Evolutionary conservation across 2,888 invertebrate genomes (phyloP).

Genomic region (Bhutanitis thaidina): DNA sequence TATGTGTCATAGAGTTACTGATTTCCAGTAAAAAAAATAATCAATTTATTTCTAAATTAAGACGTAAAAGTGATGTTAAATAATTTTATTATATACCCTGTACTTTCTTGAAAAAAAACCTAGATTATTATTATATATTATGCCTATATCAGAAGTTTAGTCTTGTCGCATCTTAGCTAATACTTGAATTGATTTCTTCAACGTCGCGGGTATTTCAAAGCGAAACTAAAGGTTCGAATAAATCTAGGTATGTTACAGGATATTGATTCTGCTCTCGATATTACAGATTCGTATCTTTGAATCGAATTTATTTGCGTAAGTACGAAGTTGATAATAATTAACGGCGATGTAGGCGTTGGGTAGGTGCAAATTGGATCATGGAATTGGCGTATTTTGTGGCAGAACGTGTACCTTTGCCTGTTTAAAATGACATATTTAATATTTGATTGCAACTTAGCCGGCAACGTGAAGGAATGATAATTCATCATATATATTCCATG

Average conservation of each 20-base stretch:
- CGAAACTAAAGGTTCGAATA: background rate
- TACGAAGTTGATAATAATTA: slow-evolving; percentile 30
- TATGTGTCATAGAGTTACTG: too few species aligned
- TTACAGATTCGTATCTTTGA: slow-evolving; percentile 26
- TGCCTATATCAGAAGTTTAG: too few species aligned
- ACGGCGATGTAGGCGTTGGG: slow-evolving; percentile 25
- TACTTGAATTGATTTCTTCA: background rate
- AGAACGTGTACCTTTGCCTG: slow-evolving; percentile 4
- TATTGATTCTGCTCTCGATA: slow-evolving; percentile 27
- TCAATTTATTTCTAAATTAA: too few species aligned
- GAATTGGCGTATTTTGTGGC: slow-evolving; percentile 12
- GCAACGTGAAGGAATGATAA: background rate
- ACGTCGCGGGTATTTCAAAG: background rate
- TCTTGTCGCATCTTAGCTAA: too few species aligned
- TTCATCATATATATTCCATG: too few species aligned
- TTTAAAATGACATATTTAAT: background rate
- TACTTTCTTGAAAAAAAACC: too few species aligned
- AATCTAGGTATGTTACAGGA: slow-evolving; percentile 20
- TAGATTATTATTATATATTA: too few species aligned
- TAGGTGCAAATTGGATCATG: slow-evolving; percentile 20
- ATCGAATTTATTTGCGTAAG: slow-evolving; percentile 26
- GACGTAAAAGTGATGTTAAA: too few species aligned
- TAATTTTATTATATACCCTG: too few species aligned
- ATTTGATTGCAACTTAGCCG: background rate
- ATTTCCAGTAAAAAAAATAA: too few species aligned